Base-by-base conservation (phyloP, 1,140 invertebrate genomes). In the Schmidtea mediterranea region DNA sequence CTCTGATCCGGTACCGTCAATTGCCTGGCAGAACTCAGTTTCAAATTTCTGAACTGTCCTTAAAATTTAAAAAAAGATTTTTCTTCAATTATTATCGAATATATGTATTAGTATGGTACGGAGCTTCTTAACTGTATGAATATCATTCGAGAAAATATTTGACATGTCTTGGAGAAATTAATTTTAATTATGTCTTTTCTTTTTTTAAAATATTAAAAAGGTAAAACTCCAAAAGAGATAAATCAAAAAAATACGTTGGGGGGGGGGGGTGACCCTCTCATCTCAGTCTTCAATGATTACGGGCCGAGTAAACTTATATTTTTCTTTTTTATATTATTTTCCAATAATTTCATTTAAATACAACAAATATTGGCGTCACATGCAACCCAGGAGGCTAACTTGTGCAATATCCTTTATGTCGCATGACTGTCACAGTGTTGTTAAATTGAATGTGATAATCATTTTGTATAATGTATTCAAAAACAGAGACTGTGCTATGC, bases 21-120 rank as follows among this genome's bases (percentile, higher is more conserved):
- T 97, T 21, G 82, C 87, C 52, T 87, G 75, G 61, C 97, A 89
- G 69, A 98, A 94, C 69, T 98, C 90, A 39, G 80, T 81, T 59
- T 89, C 84, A 54, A 98, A 73, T 58, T 83, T 79, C 62, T 97
- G 87, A 57, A 97, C 90, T 84, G 97, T 95, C 70, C 87, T 94
- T 65, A 55, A 71, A 69, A 32, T 32, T 6, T 32, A 32, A 32
- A 32, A 32, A 6, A 32, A 32, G 3, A 6, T 32, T 32, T 32
- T 6, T 32, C 26, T 32, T 32, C 26, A 32, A 32, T 32, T 32
- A 32, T n/a, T 12, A 37, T 37, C 36, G 36, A 12, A 12, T 37
- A 37, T 12, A n/a, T n/a, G n/a, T 12, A 12, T n/a, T n/a, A 12
- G 12, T 12, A 37, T 37, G 12, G 36, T 12, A 37, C 12, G 12